Base-by-base conservation (phyloP, 2,113 vertebrate genomes). In the Odobenus rosmarus region DNA sequence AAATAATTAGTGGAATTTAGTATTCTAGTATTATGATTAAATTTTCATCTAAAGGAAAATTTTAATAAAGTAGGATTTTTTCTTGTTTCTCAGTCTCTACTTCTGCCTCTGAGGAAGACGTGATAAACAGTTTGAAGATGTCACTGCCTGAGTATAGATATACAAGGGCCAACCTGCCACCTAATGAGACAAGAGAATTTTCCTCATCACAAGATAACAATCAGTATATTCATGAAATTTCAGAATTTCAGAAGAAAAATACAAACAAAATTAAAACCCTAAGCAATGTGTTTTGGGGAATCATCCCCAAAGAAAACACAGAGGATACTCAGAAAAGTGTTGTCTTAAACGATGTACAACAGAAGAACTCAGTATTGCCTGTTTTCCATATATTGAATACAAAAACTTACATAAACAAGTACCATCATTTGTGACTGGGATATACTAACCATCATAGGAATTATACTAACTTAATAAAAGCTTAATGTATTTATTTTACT, bases 281-380 rank as follows among this genome's bases (percentile, higher is more conserved):
- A 93, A 95, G 81, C 36, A 67, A 53, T 57, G 61, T 94, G 80
- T 93, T 97, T 94, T 94, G 98, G 97, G 94, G 39, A 71, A 79
- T 61, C 97, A 96, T 88, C 95, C 76, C 39, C 98, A 98, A 88
- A 97, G 98, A 95, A 93, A 92, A 79, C 94, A 81, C 90, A 95
- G 97, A 96, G 95, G 96, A 55, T 98, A 79, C 51, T 92, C 98
- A 93, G 96, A 98, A 95, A 98, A 98, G 55, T 98, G 98, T 92
- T 98, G 97, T 90, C 76, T 88, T 53, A 97, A 49, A 85, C 97
- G 98, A 51, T 98, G 97, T 80, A 94, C 95, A 49, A 94, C 83
- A 88, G 84, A 85, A 72, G 98, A 98, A 61, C 96, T 98, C 69
- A 76, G 21, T 4, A 90, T 98, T n/a, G 97, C 97, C 16, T 98